Conservation (phyloP, 2,888 invertebrate genomes). For the Cheilosia urbana region DNA sequence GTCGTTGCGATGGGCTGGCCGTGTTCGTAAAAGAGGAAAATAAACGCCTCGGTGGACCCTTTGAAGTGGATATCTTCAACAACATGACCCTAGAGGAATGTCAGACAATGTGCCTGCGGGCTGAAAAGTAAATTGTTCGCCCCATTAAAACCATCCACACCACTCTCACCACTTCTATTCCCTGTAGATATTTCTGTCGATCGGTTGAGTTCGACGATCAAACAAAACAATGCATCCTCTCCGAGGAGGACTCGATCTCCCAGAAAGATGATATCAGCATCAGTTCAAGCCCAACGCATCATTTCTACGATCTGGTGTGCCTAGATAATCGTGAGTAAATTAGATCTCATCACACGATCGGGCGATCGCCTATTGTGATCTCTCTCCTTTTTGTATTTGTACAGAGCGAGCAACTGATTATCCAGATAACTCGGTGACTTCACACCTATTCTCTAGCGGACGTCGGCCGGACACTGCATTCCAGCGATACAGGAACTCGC, state of each 20-base stretch:
- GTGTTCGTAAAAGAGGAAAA: conserved; percentile 96
- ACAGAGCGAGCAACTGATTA: conserved; percentile 95
- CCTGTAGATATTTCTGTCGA: conserved; percentile 90
- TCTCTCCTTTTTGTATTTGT: conserved; percentile 62
- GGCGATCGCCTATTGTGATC: conserved; percentile 43
- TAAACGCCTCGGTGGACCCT: conserved; percentile 93
- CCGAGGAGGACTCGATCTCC: conserved; percentile 95
- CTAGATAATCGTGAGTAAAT: conserved; percentile 92
- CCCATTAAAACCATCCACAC: conserved; percentile 28
- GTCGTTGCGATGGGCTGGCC: conserved; percentile 93
- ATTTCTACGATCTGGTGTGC: conserved; percentile 95
- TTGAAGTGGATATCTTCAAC: conserved; percentile 93
- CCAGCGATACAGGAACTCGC: conserved; percentile 91
- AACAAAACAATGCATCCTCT: conserved; percentile 93
- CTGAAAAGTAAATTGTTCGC: conserved; percentile 88
- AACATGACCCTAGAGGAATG: conserved; percentile 95
- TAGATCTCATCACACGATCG: conserved; percentile 68
- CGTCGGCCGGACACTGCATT: conserved; percentile 94
- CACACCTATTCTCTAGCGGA: conserved; percentile 92
- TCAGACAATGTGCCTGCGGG: conserved; percentile 93
- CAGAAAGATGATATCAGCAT: conserved; percentile 94
- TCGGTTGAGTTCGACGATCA: conserved; percentile 95
- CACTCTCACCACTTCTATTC: conserved; percentile 13
- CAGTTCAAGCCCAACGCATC: conserved; percentile 93
- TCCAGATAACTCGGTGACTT: conserved; percentile 93